Conservation (phyloP, 2,113 vertebrate species). For the Morone chrysops region DNA sequence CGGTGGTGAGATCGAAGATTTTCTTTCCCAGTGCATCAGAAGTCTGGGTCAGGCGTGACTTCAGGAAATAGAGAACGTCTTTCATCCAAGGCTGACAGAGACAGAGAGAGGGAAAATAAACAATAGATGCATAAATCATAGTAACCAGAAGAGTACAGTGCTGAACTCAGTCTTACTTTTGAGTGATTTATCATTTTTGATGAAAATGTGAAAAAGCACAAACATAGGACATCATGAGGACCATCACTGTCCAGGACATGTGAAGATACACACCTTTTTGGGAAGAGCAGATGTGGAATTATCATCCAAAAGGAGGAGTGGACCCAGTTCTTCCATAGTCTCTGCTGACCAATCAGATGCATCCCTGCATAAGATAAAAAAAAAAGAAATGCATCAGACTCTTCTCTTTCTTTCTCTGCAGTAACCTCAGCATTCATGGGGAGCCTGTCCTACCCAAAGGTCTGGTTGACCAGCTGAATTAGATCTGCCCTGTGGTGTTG, state of each 20-base stretch:
- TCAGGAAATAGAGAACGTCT: slow-evolving; percentile 66
- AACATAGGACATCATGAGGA: not conserved
- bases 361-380: slow-evolving; percentile 56
- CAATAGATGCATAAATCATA: not conserved
- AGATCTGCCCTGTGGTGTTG: slow-evolving; percentile 50
- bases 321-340: slow-evolving; percentile 66
- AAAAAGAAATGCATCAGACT: not conserved
- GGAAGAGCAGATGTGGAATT: slow-evolving; percentile 57
- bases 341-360: slow-evolving; percentile 75
- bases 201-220: not conserved
- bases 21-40: slow-evolving; percentile 62
- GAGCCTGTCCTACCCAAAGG: slow-evolving; percentile 72
- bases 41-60: not conserved
- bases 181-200: not conserved
- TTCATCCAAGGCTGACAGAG: slow-evolving; percentile 74
- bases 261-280: slow-evolving; percentile 62
- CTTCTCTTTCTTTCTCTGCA: not conserved
- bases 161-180: not conserved
- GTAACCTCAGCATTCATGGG: not conserved
- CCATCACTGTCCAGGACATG: not conserved
- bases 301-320: slow-evolving; percentile 71
- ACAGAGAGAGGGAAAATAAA: not conserved
- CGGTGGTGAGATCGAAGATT: slow-evolving; percentile 68
- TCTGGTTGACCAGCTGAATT: slow-evolving; percentile 59
- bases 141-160: not conserved